A percentile compares a stretch with the other conserved stretches of the same genome.
These are phyloP conservation scores for Athene noctua DNA, from an alignment of 2,113 vertebrate species.

Conservation along the genomic window DNA sequence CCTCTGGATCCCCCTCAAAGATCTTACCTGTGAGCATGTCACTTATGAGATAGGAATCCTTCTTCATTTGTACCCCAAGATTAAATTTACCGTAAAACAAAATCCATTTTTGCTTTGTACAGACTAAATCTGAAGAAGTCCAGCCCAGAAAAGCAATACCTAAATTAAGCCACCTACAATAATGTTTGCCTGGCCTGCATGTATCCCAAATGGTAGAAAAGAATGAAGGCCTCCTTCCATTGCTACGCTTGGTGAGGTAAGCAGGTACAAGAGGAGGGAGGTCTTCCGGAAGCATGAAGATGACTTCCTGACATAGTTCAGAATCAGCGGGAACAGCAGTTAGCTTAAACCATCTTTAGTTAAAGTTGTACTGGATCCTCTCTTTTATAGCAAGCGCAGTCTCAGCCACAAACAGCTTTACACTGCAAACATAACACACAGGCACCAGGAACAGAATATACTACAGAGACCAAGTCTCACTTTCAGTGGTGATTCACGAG, in stretches of 20 bases:
- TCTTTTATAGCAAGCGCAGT: not conserved
- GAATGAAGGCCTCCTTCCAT: not conserved
- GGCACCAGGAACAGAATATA: not conserved
- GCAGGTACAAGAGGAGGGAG: not conserved
- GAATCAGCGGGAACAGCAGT: not conserved
- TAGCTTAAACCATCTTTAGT: not conserved
- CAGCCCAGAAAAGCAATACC: not conserved
- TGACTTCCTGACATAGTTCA: not conserved
- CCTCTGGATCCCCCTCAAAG: not conserved
- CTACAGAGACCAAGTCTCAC: conserved; percentile 4
- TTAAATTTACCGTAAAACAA: not conserved
- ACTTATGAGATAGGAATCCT: not conserved
- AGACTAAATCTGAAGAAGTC: not conserved
- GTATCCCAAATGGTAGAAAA: not conserved
- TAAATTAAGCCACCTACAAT: not conserved
- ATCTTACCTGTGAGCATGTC: not conserved
- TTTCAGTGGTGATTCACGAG: conserved; percentile 37
- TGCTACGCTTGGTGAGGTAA: not conserved
- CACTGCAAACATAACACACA: not conserved
- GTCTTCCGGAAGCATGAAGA: not conserved
- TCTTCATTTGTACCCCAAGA: not conserved
- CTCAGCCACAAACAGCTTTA: not conserved
- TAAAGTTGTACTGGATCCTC: not conserved
- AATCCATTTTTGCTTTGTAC: not conserved
- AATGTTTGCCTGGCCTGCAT: not conserved